These are phyloP conservation scores for Synergus japonicus DNA, from an alignment of 2,888 invertebrate genomes.

Conservation along the genomic window DNA sequence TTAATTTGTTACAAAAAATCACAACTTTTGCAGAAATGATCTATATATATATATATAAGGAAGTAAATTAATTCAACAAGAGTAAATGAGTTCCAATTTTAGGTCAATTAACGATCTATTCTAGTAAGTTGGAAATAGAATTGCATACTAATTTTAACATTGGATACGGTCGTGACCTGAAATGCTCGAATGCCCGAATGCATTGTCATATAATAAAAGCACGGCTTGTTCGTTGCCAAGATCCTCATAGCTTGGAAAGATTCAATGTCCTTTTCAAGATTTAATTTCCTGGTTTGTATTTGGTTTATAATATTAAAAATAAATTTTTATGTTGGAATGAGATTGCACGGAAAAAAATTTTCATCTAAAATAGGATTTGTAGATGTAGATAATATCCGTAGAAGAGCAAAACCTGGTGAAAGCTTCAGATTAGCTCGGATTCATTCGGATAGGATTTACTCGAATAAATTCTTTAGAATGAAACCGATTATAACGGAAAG, in stretches of 20 bases:
- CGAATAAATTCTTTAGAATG: too few relatives aligned
- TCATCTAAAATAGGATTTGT: too few relatives aligned
- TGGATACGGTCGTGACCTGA: background rate
- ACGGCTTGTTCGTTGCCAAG: background rate
- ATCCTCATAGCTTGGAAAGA: background rate
- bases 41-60: background rate
- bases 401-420: too few relatives aligned
- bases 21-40: background rate
- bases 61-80: background rate
- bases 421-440: too few relatives aligned
- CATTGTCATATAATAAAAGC: constrained; percentile 7
- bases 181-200: background rate
- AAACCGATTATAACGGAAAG: too few relatives aligned
- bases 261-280: background rate
- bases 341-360: too few relatives aligned
- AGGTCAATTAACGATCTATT: background rate
- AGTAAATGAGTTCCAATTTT: background rate
- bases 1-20: background rate
- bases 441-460: too few relatives aligned
- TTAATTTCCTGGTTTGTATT: background rate
- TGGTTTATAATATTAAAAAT: too few relatives aligned
- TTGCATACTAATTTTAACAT: background rate
- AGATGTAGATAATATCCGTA: too few relatives aligned
- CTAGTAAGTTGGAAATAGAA: background rate
- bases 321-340: too few relatives aligned